phyloP scores from a whole-genome alignment of 2,797 vertebrate genomes.

The Melanotaenia trifasciata region DNA sequence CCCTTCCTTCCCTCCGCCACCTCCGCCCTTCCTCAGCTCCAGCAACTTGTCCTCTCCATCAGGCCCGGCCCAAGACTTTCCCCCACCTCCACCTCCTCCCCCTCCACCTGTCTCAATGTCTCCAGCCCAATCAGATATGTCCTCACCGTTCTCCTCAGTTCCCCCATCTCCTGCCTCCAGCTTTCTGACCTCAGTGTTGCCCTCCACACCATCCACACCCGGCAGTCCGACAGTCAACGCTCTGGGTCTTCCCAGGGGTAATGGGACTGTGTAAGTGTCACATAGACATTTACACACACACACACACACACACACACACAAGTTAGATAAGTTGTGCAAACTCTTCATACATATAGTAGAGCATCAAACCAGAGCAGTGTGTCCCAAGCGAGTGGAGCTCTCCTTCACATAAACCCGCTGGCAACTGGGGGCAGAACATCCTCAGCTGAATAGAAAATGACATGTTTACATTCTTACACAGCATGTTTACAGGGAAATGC shows the following conservation, averaged over 20 bases:
- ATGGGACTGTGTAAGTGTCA: slow-evolving; percentile 91
- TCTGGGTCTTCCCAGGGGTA: slow-evolving; percentile 94
- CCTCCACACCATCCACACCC: slow-evolving; percentile 85
- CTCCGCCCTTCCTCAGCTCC: slow-evolving; percentile 87
- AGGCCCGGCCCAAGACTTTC: slow-evolving; percentile 78
- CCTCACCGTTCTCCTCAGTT: slow-evolving; percentile 82
- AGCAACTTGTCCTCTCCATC: slow-evolving; percentile 86
- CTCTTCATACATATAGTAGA: not conserved
- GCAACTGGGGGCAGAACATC: slow-evolving; percentile 24
- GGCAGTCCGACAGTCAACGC: slow-evolving; percentile 87
- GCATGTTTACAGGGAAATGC: slow-evolving; percentile 64
- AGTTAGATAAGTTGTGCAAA: slow-evolving; percentile 1
- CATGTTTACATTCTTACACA: slow-evolving; percentile 75
- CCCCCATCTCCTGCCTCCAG: slow-evolving; percentile 90
- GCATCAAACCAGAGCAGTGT: too few relatives aligned
- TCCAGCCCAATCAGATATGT: slow-evolving; percentile 84
- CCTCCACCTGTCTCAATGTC: slow-evolving; percentile 76
- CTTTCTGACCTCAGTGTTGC: slow-evolving; percentile 93
- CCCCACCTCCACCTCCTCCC: slow-evolving; percentile 80
- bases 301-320: not conserved
- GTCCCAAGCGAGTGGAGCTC: not conserved
- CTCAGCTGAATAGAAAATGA: slow-evolving; percentile 49
- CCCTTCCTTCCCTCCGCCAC: slow-evolving; percentile 92
- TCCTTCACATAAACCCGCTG: slow-evolving; percentile 17
- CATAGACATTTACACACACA: not conserved